These are phyloP conservation scores for Macrosoma leucophasiata DNA, from an alignment of 2,888 invertebrate genomes.

Conservation along the genomic window DNA sequence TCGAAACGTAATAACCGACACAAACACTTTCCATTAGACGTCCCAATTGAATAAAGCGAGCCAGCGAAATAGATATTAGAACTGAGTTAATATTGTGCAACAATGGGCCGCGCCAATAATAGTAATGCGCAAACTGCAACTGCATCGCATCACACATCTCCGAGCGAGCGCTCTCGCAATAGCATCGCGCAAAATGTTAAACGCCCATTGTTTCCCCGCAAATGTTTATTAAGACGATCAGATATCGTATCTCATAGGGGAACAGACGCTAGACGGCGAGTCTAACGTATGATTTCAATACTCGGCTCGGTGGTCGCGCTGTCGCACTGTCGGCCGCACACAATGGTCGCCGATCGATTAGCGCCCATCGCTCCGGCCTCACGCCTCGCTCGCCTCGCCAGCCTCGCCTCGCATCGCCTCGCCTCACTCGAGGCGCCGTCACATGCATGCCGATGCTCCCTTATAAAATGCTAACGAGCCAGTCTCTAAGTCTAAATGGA, in stretches of 20 bases:
- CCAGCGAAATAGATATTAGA: too few species aligned
- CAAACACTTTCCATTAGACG: too few species aligned
- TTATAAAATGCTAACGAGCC: slow-evolving; percentile 48
- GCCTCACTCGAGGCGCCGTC: slow-evolving; percentile 23
- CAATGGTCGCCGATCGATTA: slow-evolving; percentile 66
- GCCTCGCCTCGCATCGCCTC: too few species aligned
- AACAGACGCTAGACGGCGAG: slow-evolving; percentile 49
- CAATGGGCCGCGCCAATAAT: slow-evolving; percentile 46
- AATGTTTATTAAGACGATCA: slow-evolving; percentile 74
- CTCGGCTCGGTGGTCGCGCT: slow-evolving; percentile 30
- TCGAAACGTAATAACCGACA: too few species aligned
- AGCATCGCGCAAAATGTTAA: slow-evolving; percentile 51
- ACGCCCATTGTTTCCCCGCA: slow-evolving; percentile 62
- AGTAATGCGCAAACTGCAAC: slow-evolving; percentile 37
- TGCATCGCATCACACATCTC: slow-evolving; percentile 42
- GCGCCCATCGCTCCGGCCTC: too few species aligned
- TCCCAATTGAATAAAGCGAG: too few species aligned
- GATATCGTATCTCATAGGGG: slow-evolving; percentile 65
- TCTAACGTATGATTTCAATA: slow-evolving; percentile 64
- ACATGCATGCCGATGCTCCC: slow-evolving; percentile 26
- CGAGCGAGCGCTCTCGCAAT: slow-evolving; percentile 32
- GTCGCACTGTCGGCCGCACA: slow-evolving; percentile 33
- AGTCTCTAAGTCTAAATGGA: slow-evolving; percentile 35
- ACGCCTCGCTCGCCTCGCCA: too few species aligned
- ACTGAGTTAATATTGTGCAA: slow-evolving; percentile 33